Evolutionary conservation across 2,113 vertebrate genomes (phyloP).

Genomic region (Eleginops maclovinus): DNA sequence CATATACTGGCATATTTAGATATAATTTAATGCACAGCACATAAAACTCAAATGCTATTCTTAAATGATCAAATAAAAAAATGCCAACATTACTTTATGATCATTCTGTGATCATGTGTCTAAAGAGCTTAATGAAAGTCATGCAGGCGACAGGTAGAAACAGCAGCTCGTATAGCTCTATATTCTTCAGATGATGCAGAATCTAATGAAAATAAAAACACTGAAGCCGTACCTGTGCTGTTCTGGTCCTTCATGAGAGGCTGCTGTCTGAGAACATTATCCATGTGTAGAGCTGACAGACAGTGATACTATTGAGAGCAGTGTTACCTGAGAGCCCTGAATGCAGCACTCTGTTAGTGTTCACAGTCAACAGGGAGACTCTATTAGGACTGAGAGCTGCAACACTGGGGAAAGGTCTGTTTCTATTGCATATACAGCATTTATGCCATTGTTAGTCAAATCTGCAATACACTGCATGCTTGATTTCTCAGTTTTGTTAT

Average conservation of each 20-base stretch:
- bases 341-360: conserved; percentile 12
- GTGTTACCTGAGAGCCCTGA: conserved; percentile 59
- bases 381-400: neutral
- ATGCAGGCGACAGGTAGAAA: neutral
- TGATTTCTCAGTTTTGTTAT: neutral
- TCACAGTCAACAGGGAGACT: neutral
- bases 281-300: conserved; percentile 43
- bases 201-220: neutral
- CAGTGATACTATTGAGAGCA: conserved; percentile 44
- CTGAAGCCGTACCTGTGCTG: conserved; percentile 47
- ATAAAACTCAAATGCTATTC: neutral
- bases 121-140: neutral
- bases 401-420: neutral
- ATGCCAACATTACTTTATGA: neutral
- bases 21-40: neutral
- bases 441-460: neutral
- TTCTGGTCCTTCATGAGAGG: conserved; percentile 41
- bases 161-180: neutral
- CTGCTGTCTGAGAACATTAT: conserved; percentile 36
- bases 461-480: neutral
- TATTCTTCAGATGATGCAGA: neutral
- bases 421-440: neutral
- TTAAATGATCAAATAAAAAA: neutral
- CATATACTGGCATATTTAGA: neutral
- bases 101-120: neutral